Evolutionary conservation across 1,140 invertebrate genomes (phyloP).

Genomic region (Orchestia grillus): DNA sequence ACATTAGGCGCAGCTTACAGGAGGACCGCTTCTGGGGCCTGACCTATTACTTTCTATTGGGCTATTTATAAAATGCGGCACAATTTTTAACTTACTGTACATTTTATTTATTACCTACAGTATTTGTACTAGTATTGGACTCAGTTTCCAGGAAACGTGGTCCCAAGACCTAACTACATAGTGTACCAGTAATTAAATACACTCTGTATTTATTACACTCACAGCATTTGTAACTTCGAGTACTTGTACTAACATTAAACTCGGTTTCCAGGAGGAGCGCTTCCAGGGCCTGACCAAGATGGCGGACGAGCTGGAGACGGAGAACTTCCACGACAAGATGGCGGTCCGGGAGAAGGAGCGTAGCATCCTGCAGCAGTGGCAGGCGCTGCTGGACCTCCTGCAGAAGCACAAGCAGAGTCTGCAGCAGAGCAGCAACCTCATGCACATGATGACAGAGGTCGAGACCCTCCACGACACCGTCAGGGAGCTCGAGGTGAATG

Average conservation of each 20-base stretch:
- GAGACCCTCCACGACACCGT: constrained; percentile 89
- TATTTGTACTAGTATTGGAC: too few relatives aligned
- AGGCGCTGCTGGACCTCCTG: constrained; percentile 85
- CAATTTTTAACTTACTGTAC: too few relatives aligned
- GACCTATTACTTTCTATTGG: too few relatives aligned
- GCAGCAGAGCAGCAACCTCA: constrained; percentile 81
- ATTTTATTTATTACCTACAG: too few relatives aligned
- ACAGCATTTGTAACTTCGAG: neutral
- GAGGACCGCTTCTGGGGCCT: too few relatives aligned
- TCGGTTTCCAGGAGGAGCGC: constrained; percentile 83
- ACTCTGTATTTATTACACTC: neutral
- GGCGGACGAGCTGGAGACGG: constrained; percentile 79
- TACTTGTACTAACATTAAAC: neutral
- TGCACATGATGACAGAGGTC: constrained; percentile 90
- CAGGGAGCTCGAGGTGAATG: constrained; percentile 82
- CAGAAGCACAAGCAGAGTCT: constrained; percentile 88
- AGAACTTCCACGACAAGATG: constrained; percentile 92
- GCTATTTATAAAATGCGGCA: too few relatives aligned
- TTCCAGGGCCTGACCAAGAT: constrained; percentile 85
- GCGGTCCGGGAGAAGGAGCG: constrained; percentile 85
- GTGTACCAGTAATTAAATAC: too few relatives aligned
- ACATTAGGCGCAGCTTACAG: too few relatives aligned
- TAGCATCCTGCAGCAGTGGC: constrained; percentile 90
- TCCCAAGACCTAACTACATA: too few relatives aligned
- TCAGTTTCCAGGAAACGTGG: too few relatives aligned